These are phyloP conservation scores for Hololepta plana DNA, from an alignment of 2,888 invertebrate genomes.

Conservation along the genomic window DNA sequence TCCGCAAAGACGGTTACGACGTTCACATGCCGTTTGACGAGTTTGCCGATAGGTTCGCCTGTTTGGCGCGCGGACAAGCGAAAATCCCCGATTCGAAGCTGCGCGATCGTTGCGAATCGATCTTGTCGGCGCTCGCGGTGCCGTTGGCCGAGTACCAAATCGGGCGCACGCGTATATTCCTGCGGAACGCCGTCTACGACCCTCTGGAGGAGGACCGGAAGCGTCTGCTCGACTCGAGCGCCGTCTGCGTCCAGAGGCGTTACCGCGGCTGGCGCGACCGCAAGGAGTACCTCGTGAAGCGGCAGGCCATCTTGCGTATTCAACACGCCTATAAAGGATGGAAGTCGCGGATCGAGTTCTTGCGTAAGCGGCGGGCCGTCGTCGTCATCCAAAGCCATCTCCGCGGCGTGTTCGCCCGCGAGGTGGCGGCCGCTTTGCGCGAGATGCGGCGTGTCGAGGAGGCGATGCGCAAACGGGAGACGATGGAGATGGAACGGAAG, in stretches of 20 bases:
- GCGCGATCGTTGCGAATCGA: no score
- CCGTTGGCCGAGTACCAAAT: constrained; percentile 73
- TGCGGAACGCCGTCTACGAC: constrained; percentile 64
- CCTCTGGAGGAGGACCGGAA: constrained; percentile 67
- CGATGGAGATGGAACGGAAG: constrained; percentile 49
- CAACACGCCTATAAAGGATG: constrained; percentile 77
- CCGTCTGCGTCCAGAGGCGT: constrained; percentile 54
- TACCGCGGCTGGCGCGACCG: constrained; percentile 49
- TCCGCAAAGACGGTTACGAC: constrained; percentile 78
- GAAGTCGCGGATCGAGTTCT: constrained; percentile 65
- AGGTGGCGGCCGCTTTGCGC: constrained; percentile 68
- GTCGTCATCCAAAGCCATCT: constrained; percentile 74
- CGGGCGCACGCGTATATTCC: constrained; percentile 72
- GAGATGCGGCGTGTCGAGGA: constrained; percentile 78
- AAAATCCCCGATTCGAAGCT: no score
- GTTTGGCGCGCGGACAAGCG: no score
- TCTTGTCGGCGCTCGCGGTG: no score
- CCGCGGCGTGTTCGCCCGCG: constrained; percentile 77
- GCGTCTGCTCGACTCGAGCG: constrained; percentile 46
- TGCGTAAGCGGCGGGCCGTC: constrained; percentile 64
- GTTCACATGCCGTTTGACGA: constrained; percentile 63
- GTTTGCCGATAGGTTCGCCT: constrained; percentile 61
- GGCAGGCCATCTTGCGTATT: constrained; percentile 50
- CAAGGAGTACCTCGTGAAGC: constrained; percentile 46
- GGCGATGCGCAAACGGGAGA: constrained; percentile 66